Base-by-base conservation (phyloP, 1,140 invertebrate species). In the Globodera rostochiensis region DNA sequence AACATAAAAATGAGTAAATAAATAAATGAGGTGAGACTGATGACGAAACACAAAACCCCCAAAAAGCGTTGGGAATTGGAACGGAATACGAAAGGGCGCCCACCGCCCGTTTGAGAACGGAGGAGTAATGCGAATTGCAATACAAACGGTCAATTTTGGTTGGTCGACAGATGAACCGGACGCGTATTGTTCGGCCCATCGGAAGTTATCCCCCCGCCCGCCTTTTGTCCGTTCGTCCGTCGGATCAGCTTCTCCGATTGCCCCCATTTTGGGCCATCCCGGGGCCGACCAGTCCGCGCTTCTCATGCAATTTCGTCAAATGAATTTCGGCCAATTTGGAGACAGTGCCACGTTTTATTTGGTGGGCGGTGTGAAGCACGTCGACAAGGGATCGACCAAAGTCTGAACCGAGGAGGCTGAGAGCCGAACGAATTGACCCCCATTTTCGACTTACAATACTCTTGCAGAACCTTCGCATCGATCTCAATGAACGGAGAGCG, bases 401-500 rank as follows among this genome's bases (percentile, higher is more conserved):
- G 76, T 83, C 84, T 85, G 76, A 74, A 85, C 57, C n/a, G 25
- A 4, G n/a, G 4, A 76, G 36, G 13, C 21, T 25, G 4, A 47
- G 7, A 75, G 45, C 21, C 15, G 21, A 77, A n/a, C 25, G 3
- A 6, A 15, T 82, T 66, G 6, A 47, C 25, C 19, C 45, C 46
- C 9, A 3, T 53, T 13, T 13, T 21, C 45, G 69, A 84, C 84
- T 80, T 50, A 85, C 84, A 85, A 50, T 82, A 85, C 25, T 81
- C 74, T 36, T 70, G 49, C 6, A 87, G 66, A 25, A 81, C 67
- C 46, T 80, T 85, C 2, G 25, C 73, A 69, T 87, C 82, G 70
- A 87, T 71, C 19, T 73, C 45, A 19, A 64, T 76, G 50, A 74
- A 77, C 3, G 87, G 87, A 19, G 79, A 73, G 11, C 86, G 83